Evolutionary conservation across 1,140 invertebrate species (phyloP), one percentile per base, ranked within the genome.

Genomic region (Drosophila albomicans): DNA sequence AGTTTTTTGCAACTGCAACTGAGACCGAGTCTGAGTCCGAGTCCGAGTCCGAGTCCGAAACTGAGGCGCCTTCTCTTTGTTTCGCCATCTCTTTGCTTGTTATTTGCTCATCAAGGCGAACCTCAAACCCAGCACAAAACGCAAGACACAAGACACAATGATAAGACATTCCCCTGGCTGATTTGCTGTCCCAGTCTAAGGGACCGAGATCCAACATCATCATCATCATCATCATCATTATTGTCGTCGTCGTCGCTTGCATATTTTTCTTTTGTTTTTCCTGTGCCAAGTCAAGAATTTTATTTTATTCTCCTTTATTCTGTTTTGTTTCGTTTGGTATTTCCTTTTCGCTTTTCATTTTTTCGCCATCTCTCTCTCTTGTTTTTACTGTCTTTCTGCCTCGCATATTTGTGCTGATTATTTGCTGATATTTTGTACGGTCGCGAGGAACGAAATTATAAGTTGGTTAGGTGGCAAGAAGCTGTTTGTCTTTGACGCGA

Each of bases 251-350:
- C 65, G 52, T 69, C 51, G 65, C 86, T 80, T 81, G 81, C 69
- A 78, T 81, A 73, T 78, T 77, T 77, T 52, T 46, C 65, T 49
- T 78, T 86, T 82, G 80, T 82, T 79, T 75, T 15, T 61, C 43
- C 45, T 13, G 35, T 54, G 69, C 82, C 59, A 77, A 69, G 67
- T 25, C 56, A 70, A 43, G 68, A 85, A 85, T 78, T 85, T 84
- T 52, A 66, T 66, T 62, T 81, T 61, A 62, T 61, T 68, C 49
- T 66, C 28, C n/a, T n/a, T 43, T 20, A 43, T 59, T 65, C n/a
- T 52, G 15, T 49, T 64, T 52, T 52, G 16, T 6, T 45, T 56
- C 56, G 65, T 86, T 80, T 81, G 81, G 74, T 78, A 73, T 78
- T 77, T 77, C 45, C 49, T 61, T 49, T 72, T 77, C 45, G 41